phyloP scores from a whole-genome alignment of 1,140 invertebrate genomes.

The Drosophila nebulosa region DNA sequence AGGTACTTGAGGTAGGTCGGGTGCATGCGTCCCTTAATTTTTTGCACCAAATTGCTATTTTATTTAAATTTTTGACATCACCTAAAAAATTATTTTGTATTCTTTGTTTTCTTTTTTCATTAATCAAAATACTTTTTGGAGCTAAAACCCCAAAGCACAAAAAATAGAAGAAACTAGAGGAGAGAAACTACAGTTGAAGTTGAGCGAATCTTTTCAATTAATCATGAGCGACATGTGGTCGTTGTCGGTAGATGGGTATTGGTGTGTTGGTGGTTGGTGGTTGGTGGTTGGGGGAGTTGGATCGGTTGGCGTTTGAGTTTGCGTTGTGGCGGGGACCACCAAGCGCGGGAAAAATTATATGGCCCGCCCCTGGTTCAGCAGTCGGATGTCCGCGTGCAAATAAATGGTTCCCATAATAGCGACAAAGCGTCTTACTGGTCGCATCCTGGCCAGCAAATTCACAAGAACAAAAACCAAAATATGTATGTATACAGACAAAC shows the following conservation, averaged over 20 bases:
- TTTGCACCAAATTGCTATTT: background rate
- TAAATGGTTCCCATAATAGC: constrained; percentile 69
- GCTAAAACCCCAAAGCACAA: constrained; percentile 32
- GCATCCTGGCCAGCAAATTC: constrained; percentile 55
- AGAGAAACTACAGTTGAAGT: constrained; percentile 42
- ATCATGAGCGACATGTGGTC: constrained; percentile 77
- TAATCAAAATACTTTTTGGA: constrained; percentile 43
- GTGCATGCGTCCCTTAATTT: background rate
- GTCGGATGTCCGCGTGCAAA: constrained; percentile 44
- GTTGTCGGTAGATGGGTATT: constrained; percentile 8
- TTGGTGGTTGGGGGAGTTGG: too few relatives aligned
- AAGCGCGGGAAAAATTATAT: constrained; percentile 72
- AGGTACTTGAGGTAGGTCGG: too few relatives aligned
- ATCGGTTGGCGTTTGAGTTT: too few relatives aligned
- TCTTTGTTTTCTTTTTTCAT: constrained; percentile 18
- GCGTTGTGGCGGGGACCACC: constrained; percentile 35
- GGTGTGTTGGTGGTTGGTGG: too few relatives aligned
- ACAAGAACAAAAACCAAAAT: constrained; percentile 59
- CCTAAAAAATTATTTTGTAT: background rate
- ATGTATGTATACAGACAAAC: too few relatives aligned
- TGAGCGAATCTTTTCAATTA: constrained; percentile 70
- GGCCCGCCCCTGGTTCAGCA: constrained; percentile 16
- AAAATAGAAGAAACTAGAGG: constrained; percentile 26
- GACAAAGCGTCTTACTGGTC: constrained; percentile 39
- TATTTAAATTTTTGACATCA: constrained; percentile 33